phyloP scores from a whole-genome alignment of 2,113 vertebrate genomes.

The Romanogobio albipinnatus region DNA sequence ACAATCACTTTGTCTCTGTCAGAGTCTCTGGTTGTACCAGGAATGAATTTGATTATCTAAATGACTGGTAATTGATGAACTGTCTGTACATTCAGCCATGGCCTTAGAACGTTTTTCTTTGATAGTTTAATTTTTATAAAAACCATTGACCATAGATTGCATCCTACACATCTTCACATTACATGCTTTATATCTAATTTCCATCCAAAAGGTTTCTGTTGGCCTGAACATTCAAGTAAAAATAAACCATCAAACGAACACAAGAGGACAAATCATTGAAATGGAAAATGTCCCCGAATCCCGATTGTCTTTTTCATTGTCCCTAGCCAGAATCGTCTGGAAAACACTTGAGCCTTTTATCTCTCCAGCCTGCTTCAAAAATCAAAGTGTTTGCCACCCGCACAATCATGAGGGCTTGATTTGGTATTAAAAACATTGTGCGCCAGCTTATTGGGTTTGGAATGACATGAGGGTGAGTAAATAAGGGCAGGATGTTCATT shows the following conservation, averaged over 20 bases:
- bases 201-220: not conserved
- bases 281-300: not conserved
- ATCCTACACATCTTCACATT: not conserved
- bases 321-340: conserved; percentile 31
- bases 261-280: not conserved
- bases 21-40: not conserved
- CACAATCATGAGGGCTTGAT: conserved; percentile 7
- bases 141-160: not conserved
- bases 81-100: not conserved
- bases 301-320: not conserved
- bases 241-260: not conserved
- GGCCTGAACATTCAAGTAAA: not conserved
- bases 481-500: not conserved
- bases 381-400: conserved; percentile 12
- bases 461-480: not conserved
- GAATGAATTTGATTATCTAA: not conserved
- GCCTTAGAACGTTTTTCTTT: not conserved
- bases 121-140: not conserved
- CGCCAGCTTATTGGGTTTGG: not conserved
- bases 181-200: not conserved
- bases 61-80: not conserved
- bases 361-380: conserved; percentile 3
- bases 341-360: conserved; percentile 5
- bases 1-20: not conserved
- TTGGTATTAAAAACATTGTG: not conserved